Percentiles rank a stretch among this genome's conserved stretches.
These are phyloP conservation scores for Temnothorax unifasciatus DNA, from an alignment of 2,888 invertebrate genomes.

Conservation along the genomic window DNA sequence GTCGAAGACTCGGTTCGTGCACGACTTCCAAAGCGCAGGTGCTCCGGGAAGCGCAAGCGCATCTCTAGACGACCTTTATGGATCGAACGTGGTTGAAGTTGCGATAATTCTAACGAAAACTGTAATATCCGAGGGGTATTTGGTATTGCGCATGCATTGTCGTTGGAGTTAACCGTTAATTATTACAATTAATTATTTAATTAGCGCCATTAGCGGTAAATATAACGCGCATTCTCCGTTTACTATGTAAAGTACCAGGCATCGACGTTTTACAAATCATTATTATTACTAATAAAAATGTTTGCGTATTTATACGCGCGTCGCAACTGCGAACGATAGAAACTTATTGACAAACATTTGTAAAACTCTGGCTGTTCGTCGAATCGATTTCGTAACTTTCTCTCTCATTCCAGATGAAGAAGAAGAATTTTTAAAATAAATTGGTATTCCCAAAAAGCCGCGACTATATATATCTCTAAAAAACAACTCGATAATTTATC, in stretches of 20 bases:
- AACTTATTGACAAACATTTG: neutral
- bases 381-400: slow-evolving; percentile 5
- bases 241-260: neutral
- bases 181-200: neutral
- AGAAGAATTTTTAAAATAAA: neutral
- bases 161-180: neutral
- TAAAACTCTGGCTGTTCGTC: neutral
- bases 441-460: neutral
- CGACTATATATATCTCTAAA: neutral
- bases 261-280: neutral
- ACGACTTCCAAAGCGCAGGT: slow-evolving; percentile 49
- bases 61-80: slow-evolving; percentile 34
- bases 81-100: slow-evolving; percentile 47
- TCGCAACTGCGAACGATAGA: neutral
- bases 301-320: neutral
- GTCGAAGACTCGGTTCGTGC: slow-evolving; percentile 24
- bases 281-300: neutral
- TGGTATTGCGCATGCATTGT: neutral
- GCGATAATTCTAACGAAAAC: neutral
- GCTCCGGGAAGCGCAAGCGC: slow-evolving; percentile 54
- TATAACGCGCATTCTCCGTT: neutral
- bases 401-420: neutral
- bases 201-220: neutral
- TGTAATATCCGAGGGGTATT: neutral
- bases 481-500: neutral